These are phyloP conservation scores for Drosophila jambulina DNA, from an alignment of 1,140 invertebrate species.

Conservation along the genomic window DNA sequence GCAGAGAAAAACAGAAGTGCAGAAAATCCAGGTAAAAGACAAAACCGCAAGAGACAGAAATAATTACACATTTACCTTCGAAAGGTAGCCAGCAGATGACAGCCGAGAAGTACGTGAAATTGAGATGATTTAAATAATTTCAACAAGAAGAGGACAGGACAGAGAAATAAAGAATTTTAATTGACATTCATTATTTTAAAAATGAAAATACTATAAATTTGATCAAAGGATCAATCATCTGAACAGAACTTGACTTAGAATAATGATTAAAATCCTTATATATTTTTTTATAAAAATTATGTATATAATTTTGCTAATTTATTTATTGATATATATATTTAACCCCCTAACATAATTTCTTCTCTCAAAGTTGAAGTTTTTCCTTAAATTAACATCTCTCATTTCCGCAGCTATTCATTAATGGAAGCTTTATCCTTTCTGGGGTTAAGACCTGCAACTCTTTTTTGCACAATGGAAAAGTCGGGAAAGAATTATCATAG, in stretches of 20 bases:
- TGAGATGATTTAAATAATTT: slow-evolving; percentile 15
- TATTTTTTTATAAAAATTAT: no score
- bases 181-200: not conserved
- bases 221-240: no score
- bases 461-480: slow-evolving; percentile 23
- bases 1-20: slow-evolving; percentile 13
- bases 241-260: not conserved
- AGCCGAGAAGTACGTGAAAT: slow-evolving; percentile 14
- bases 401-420: slow-evolving; percentile 15
- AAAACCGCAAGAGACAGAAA: slow-evolving; percentile 66
- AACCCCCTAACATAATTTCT: no score
- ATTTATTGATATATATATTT: not conserved
- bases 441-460: slow-evolving; percentile 30
- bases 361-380: no score
- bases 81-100: slow-evolving; percentile 35
- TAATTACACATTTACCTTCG: slow-evolving; percentile 55
- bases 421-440: slow-evolving; percentile 18
- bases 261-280: not conserved
- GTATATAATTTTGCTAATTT: not conserved
- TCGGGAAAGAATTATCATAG: slow-evolving; percentile 41
- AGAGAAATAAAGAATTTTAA: not conserved
- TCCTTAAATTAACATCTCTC: not conserved
- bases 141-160: not conserved
- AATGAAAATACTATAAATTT: not conserved
- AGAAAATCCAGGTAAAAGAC: slow-evolving; percentile 39